A percentile compares a stretch with the other conserved stretches of the same genome.
These are phyloP conservation scores for Drosophila nebulosa DNA, from an alignment of 1,140 invertebrate genomes.

Conservation along the genomic window DNA sequence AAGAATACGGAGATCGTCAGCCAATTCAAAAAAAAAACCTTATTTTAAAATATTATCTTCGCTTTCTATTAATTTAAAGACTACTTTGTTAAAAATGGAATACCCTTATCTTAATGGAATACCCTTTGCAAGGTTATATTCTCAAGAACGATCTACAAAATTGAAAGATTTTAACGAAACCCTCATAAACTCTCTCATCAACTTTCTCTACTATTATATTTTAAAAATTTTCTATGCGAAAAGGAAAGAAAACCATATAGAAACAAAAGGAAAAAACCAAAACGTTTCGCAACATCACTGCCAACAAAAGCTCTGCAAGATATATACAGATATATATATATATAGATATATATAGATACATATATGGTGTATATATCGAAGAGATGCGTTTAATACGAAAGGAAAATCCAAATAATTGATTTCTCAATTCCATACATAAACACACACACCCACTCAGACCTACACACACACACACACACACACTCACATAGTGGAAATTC, in stretches of 20 bases:
- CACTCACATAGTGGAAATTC: neutral
- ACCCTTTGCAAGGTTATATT: neutral
- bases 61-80: too few species aligned
- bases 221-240: neutral
- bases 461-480: conserved; percentile 3
- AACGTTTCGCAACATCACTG: conserved; percentile 75
- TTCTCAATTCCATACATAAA: conserved; percentile 7
- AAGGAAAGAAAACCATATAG: conserved; percentile 11
- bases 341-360: conserved; percentile 39
- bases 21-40: too few species aligned
- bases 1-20: too few species aligned
- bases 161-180: neutral
- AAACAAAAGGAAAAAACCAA: conserved; percentile 4
- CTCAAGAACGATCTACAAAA: neutral
- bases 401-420: conserved; percentile 21
- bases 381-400: conserved; percentile 7
- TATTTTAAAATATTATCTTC: too few species aligned
- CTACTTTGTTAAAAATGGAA: too few species aligned
- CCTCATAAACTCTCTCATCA: neutral
- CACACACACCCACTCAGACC: conserved; percentile 21
- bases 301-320: conserved; percentile 62
- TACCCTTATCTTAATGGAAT: too few species aligned
- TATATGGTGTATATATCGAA: neutral
- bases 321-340: conserved; percentile 32
- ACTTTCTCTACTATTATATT: neutral